These are phyloP conservation scores for Eremobia ochroleuca DNA, from an alignment of 2,888 invertebrate genomes.

Conservation along the genomic window DNA sequence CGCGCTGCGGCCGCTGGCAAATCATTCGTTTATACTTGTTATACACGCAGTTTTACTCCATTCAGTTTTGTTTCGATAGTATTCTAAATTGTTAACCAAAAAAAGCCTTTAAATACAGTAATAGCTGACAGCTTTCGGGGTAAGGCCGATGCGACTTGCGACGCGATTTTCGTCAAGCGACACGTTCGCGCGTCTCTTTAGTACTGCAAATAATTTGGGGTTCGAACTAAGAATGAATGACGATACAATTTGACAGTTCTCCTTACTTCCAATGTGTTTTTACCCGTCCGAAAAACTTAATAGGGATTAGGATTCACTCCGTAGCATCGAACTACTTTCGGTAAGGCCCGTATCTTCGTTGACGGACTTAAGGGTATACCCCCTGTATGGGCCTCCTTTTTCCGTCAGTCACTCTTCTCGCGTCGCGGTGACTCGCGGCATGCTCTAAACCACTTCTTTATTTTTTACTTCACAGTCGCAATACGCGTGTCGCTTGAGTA, in stretches of 20 bases:
- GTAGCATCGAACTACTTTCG: not conserved
- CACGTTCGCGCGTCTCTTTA: not conserved
- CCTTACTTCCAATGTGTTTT: not conserved
- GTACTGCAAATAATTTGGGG: too few species aligned
- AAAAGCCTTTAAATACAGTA: not conserved
- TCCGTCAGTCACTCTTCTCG: too few species aligned
- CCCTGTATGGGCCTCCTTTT: not conserved
- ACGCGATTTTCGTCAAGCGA: not conserved
- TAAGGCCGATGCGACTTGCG: not conserved
- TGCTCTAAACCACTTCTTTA: not conserved
- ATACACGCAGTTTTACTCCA: conserved; percentile 50
- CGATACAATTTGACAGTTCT: not conserved
- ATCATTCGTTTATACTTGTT: conserved; percentile 64
- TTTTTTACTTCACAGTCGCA: not conserved
- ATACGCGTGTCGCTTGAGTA: not conserved
- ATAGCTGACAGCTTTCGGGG: not conserved
- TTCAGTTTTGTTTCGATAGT: conserved; percentile 50
- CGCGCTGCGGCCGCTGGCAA: conserved; percentile 59
- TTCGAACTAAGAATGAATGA: not conserved
- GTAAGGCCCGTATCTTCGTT: not conserved
- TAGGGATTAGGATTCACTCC: too few species aligned
- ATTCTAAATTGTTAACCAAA: conserved; percentile 42
- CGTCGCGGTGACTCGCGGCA: not conserved
- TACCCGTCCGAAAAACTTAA: not conserved
- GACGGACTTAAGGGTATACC: not conserved